Evolutionary conservation across 2,888 invertebrate species (phyloP).

Genomic region (Eucera pruinosa): DNA sequence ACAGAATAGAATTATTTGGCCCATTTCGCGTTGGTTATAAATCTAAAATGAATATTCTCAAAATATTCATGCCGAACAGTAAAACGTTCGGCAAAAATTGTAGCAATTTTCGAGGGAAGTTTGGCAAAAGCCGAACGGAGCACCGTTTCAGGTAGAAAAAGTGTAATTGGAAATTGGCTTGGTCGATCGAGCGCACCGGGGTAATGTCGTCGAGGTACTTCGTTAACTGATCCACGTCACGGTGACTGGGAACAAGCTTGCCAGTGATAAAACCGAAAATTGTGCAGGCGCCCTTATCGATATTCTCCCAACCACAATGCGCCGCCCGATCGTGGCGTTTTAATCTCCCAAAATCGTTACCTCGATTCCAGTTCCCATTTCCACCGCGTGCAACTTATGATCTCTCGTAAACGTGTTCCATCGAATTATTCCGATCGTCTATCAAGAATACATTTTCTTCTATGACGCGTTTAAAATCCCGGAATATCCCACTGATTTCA

Average conservation of each 20-base stretch:
- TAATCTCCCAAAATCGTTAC: slow-evolving; percentile 24
- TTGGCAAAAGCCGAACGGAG: slow-evolving; percentile 7
- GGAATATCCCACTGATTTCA: too few species aligned
- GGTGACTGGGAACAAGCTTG: slow-evolving; percentile 41
- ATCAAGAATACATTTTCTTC: not conserved
- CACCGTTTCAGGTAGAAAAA: slow-evolving; percentile 19
- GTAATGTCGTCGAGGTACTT: slow-evolving; percentile 35
- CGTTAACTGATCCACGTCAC: slow-evolving; percentile 51
- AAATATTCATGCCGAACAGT: not conserved
- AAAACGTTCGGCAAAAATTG: not conserved
- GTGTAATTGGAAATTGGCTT: slow-evolving; percentile 48
- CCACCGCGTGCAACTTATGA: not conserved
- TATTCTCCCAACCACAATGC: slow-evolving; percentile 21
- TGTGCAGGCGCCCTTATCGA: slow-evolving; percentile 37
- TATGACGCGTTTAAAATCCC: too few species aligned
- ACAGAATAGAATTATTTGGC: too few species aligned
- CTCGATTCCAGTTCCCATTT: not conserved
- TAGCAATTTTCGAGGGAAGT: slow-evolving; percentile 7
- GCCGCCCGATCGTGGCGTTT: slow-evolving; percentile 11
- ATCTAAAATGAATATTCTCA: not conserved
- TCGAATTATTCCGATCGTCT: not conserved
- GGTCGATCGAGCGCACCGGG: slow-evolving; percentile 31
- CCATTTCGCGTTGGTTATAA: too few species aligned
- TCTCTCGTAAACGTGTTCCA: slow-evolving; percentile 1
- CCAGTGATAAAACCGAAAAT: slow-evolving; percentile 49